Evolutionary conservation across 2,888 invertebrate species (phyloP).

Genomic region (Corbicula japonica): DNA sequence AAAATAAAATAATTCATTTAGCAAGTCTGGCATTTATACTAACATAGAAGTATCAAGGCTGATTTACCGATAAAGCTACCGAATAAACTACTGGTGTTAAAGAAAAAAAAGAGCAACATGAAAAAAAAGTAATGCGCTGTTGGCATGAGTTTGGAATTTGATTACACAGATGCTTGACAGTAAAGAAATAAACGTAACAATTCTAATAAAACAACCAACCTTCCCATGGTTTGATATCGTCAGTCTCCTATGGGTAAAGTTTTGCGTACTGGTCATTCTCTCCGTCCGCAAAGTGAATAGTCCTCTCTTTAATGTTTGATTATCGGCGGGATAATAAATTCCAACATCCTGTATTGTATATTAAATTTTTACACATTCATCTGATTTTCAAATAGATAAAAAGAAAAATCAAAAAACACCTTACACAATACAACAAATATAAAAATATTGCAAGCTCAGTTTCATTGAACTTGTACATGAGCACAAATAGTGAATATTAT

Average conservation of each 20-base stretch:
- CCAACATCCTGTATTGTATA: constrained; percentile 11
- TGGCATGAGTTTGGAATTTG: background rate
- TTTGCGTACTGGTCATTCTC: background rate
- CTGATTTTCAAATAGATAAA: too few relatives aligned
- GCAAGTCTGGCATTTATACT: too few relatives aligned
- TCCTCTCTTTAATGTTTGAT: constrained; percentile 10
- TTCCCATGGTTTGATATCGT: background rate
- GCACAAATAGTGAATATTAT: too few relatives aligned
- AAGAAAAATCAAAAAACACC: too few relatives aligned
- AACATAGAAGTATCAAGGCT: too few relatives aligned
- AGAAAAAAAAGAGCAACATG: background rate
- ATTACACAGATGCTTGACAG: background rate
- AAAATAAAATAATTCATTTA: too few relatives aligned
- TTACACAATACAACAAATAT: too few relatives aligned
- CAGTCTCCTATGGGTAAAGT: background rate
- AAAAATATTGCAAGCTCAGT: too few relatives aligned
- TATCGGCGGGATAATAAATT: constrained; percentile 6
- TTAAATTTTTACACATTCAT: too few relatives aligned
- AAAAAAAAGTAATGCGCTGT: too few relatives aligned
- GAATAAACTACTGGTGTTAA: background rate
- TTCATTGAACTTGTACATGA: too few relatives aligned
- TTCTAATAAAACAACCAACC: background rate
- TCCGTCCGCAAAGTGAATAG: constrained; percentile 8
- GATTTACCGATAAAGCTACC: too few relatives aligned
- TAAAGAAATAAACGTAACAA: background rate